phyloP scores from a whole-genome alignment of 2,888 invertebrate species.

The Megaustenia siamemsis region DNA sequence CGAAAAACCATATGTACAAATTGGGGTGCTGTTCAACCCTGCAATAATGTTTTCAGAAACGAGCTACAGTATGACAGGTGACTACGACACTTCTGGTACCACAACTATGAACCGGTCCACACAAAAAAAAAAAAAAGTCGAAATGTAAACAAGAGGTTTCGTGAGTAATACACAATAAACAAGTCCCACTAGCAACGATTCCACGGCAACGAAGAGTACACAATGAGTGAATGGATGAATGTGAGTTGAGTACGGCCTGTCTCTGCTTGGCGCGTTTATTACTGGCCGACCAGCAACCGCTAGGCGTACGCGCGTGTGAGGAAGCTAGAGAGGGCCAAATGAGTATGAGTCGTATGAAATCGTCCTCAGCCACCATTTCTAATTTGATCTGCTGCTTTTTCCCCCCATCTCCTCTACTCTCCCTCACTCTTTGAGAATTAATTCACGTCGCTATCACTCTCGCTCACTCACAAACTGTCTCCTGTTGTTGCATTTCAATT shows the following conservation, averaged over 20 bases:
- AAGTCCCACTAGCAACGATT: not conserved
- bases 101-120: not conserved
- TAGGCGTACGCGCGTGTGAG: not conserved
- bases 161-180: conserved; percentile 30
- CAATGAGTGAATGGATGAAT: conserved; percentile 15
- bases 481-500: not conserved
- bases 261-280: not conserved
- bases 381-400: conserved; percentile 28
- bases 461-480: not conserved
- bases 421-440: not conserved
- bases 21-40: too few relatives aligned
- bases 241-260: conserved; percentile 10
- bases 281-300: not conserved
- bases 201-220: conserved; percentile 32
- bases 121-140: too few relatives aligned
- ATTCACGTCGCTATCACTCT: not conserved
- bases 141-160: conserved; percentile 23
- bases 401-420: conserved; percentile 9
- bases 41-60: too few relatives aligned
- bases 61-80: too few relatives aligned
- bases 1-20: too few relatives aligned
- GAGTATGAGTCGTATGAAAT: conserved; percentile 18
- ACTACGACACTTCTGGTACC: too few relatives aligned
- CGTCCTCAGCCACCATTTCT: conserved; percentile 32
- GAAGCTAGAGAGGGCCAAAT: not conserved